Percentiles rank a stretch among this genome's conserved stretches.
These are phyloP conservation scores for Musca domestica DNA, from an alignment of 1,140 invertebrate species.

Conservation along the genomic window DNA sequence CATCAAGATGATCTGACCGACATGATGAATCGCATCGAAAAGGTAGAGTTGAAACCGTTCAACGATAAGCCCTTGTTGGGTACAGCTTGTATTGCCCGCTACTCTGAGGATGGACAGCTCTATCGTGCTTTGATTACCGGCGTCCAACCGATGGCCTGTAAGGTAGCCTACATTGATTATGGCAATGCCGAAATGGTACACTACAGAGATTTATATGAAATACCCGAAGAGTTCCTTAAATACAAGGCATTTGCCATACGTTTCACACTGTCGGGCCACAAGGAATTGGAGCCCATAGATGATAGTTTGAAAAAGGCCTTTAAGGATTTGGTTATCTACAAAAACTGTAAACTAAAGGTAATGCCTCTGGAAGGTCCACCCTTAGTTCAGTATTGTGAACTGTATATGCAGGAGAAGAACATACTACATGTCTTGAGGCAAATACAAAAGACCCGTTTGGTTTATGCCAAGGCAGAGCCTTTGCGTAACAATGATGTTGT, in stretches of 20 bases:
- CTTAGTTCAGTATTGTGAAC: conserved; percentile 68
- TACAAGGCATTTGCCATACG: conserved; percentile 71
- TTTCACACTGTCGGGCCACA: conserved; percentile 68
- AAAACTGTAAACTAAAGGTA: conserved; percentile 63
- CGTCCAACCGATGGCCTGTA: conserved; percentile 60
- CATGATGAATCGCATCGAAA: conserved; percentile 69
- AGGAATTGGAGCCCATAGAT: conserved; percentile 63
- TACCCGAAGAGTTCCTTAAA: conserved; percentile 67
- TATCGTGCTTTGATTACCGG: conserved; percentile 72
- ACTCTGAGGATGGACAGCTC: conserved; percentile 62
- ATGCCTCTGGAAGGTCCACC: conserved; percentile 65
- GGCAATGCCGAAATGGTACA: conserved; percentile 70
- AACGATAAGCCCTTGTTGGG: conserved; percentile 62
- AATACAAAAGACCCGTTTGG: conserved; percentile 54
- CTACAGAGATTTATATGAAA: conserved; percentile 67
- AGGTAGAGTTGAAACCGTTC: conserved; percentile 59
- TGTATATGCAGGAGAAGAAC: conserved; percentile 55
- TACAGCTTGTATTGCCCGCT: conserved; percentile 69
- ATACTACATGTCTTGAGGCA: conserved; percentile 55
- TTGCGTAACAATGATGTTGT: conserved; percentile 59
- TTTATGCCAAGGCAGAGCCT: conserved; percentile 57
- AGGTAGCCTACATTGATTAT: conserved; percentile 76
- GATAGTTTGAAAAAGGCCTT: conserved; percentile 68
- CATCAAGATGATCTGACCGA: conserved; percentile 59
- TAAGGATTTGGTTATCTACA: conserved; percentile 63